Conservation (phyloP, 2,888 invertebrate genomes). For the Slavum lentiscoides region DNA sequence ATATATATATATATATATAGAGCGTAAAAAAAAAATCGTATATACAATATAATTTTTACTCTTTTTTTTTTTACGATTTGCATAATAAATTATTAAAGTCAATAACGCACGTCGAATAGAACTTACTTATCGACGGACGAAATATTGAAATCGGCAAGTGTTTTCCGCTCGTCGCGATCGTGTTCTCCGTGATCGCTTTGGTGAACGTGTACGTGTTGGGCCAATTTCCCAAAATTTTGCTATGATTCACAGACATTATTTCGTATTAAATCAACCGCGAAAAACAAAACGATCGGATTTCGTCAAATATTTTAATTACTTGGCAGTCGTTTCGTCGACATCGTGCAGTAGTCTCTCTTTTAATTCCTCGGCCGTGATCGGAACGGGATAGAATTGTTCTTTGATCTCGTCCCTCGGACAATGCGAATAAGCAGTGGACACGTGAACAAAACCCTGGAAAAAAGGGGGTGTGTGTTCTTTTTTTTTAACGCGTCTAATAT, state of each 20-base stretch:
- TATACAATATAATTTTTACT: no score
- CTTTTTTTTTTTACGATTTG: no score
- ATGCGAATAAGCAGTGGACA: slow-evolving; percentile 19
- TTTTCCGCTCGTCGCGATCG: not conserved
- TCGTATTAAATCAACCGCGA: no score
- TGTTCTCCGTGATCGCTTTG: not conserved
- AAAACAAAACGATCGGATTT: not conserved
- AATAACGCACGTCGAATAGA: not conserved
- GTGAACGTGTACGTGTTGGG: not conserved
- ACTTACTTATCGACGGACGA: slow-evolving; percentile 8
- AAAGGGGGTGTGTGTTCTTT: no score
- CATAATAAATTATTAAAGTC: no score
- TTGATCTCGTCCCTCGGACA: not conserved
- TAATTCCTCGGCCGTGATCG: not conserved
- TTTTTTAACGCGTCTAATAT: not conserved
- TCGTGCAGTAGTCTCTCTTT: not conserved
- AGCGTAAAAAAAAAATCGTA: no score
- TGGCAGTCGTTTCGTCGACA: not conserved
- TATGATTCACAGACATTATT: not conserved
- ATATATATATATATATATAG: no score
- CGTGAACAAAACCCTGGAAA: slow-evolving; percentile 19
- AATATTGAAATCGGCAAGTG: slow-evolving; percentile 3
- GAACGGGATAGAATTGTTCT: not conserved
- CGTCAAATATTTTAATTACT: not conserved
- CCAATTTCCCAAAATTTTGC: not conserved